Evolutionary conservation across 2,888 invertebrate genomes (phyloP).

Genomic region (Acanthosepion lycidas): DNA sequence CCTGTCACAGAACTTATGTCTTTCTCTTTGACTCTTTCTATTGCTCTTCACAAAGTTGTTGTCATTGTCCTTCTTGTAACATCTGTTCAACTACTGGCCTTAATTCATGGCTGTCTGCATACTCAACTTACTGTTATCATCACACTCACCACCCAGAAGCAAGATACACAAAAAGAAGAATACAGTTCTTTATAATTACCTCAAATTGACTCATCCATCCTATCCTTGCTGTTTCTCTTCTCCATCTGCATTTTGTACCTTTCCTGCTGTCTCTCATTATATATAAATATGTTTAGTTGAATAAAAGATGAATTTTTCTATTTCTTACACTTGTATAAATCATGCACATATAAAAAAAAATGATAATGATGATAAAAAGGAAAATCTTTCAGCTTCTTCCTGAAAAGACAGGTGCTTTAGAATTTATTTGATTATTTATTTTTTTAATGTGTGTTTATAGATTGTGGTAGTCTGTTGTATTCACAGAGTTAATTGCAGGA

Average conservation of each 20-base stretch:
- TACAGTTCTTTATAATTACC: background rate
- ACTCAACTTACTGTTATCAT: background rate
- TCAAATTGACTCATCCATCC: conserved; percentile 4
- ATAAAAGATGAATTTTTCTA: background rate
- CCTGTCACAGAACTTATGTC: background rate
- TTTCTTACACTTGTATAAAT: conserved; percentile 11
- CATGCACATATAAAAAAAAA: background rate
- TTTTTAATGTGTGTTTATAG: conserved; percentile 6
- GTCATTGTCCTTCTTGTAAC: background rate
- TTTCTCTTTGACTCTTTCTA: background rate
- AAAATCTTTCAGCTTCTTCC: conserved; percentile 3
- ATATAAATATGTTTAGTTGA: background rate
- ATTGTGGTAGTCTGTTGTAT: background rate
- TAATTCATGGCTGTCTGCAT: background rate
- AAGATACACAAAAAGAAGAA: background rate
- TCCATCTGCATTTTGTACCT: background rate
- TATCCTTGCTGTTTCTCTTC: background rate
- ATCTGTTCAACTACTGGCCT: background rate
- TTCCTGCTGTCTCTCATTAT: background rate
- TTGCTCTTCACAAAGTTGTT: background rate
- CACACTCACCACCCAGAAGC: background rate
- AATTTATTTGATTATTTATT: background rate
- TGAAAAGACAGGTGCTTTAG: background rate
- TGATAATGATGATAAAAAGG: background rate
- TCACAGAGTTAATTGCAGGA: conserved; percentile 9